Evolutionary conservation across 2,888 invertebrate genomes (phyloP), one percentile per base, ranked within the genome.

Genomic region (Papilio gigon): DNA sequence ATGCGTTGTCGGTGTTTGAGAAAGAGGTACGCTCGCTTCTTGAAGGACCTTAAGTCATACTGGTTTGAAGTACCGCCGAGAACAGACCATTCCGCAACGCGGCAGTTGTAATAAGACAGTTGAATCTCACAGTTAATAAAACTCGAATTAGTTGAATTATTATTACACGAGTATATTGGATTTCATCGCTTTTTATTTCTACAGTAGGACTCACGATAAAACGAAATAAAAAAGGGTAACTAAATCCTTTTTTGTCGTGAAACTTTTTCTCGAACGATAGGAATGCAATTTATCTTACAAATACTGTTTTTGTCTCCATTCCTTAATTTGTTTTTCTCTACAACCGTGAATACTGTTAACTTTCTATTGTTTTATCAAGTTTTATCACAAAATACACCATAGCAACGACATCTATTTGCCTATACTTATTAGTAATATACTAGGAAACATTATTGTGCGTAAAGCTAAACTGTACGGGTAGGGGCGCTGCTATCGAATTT

Each of bases 231-330:
- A 53, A 50, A 53, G 30, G 53, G n/a, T 30, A n/a, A n/a, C n/a
- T n/a, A 27, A 53, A 27, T 53, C 30, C 53, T 30, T 53, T 53
- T 53, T 53, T 53, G 53, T 53, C 30, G 53, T 8, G 30, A 8
- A 35, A 64, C 25, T 60, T 60, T 59, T 60, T 60, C 37, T 60
- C 60, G 14, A 60, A 40, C 60, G 60, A 60, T 37, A 40, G 60
- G 40, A 60, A 60, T 60, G 60, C 60, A 60, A 60, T 60, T 60
- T 60, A 27, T 50, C 63, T 50, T 22, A 50, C 63, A 12, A 63
- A 22, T 50, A 22, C 25, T n/a, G 33, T 33, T 62, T 62, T 62
- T 47, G 20, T 62, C 33, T 14, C 62, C 30, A 30, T 47, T 33
- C 62, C 30, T 62, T 62, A 44, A 47, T 62, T 60, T 60, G 8